Evolutionary conservation across 2,888 invertebrate species (phyloP).

Genomic region (Neoitamus cyanurus): DNA sequence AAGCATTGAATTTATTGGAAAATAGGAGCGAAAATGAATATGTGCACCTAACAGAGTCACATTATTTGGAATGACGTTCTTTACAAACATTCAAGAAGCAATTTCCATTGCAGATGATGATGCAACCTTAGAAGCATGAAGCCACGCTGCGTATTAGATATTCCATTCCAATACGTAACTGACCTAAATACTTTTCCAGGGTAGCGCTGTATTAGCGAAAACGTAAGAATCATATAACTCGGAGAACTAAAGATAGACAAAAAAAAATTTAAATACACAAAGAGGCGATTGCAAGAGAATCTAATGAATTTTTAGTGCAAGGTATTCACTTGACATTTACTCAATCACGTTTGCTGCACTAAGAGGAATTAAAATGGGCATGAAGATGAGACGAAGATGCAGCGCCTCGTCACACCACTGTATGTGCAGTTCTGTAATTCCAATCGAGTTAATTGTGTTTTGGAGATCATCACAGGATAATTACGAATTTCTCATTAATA

Average conservation of each 20-base stretch:
- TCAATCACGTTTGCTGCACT: slow-evolving; percentile 27
- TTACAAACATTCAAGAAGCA: neutral
- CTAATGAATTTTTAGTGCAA: slow-evolving; percentile 30
- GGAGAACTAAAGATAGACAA: neutral
- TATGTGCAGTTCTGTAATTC: neutral
- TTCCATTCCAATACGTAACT: neutral
- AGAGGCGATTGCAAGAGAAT: neutral
- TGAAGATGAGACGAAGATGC: neutral
- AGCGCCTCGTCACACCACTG: neutral
- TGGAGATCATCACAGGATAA: neutral
- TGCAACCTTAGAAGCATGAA: neutral
- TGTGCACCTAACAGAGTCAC: no score
- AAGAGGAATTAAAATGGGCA: slow-evolving; percentile 15
- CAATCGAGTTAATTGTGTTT: neutral
- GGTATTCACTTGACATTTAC: slow-evolving; percentile 39
- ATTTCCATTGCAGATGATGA: neutral
- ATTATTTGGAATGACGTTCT: no score
- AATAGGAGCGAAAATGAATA: no score
- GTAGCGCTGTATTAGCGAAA: neutral
- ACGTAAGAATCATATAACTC: neutral
- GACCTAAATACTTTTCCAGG: neutral
- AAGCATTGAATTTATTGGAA: no score
- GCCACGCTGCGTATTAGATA: neutral
- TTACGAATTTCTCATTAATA: neutral
- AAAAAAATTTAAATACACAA: neutral